Evolutionary conservation across 2,113 vertebrate genomes (phyloP).

Genomic region (Mus pahari): DNA sequence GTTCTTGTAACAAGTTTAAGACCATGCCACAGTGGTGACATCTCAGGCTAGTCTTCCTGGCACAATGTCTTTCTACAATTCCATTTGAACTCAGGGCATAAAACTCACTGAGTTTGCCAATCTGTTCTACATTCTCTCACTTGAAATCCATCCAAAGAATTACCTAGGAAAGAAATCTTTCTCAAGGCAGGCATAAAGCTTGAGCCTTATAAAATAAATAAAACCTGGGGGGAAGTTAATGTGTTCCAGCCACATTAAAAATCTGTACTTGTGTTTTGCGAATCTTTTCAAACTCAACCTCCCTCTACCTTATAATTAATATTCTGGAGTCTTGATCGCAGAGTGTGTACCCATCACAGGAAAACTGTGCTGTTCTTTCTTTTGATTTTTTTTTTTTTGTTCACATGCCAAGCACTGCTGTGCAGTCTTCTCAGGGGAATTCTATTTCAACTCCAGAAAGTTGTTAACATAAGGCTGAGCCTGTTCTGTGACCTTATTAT

Average conservation of each 20-base stretch:
- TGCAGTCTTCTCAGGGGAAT: conserved; percentile 80
- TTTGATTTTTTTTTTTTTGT: conserved; percentile 70
- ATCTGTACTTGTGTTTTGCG: conserved; percentile 25
- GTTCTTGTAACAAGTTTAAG: neutral
- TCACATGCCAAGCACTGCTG: conserved; percentile 80
- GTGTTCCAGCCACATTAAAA: conserved; percentile 5
- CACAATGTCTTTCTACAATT: neutral
- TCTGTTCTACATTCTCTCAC: neutral
- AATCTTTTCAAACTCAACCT: conserved; percentile 38
- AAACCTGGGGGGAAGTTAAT: conserved; percentile 34
- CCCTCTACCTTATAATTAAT: conserved; percentile 41
- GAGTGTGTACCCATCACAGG: conserved; percentile 58
- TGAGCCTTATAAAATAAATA: conserved; percentile 13
- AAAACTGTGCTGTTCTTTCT: conserved; percentile 64
- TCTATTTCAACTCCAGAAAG: conserved; percentile 82
- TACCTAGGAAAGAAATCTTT: conserved; percentile 27
- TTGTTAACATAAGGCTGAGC: conserved; percentile 87
- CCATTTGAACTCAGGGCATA: neutral
- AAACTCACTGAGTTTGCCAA: neutral
- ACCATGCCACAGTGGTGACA: neutral
- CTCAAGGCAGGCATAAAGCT: neutral
- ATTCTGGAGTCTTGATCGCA: conserved; percentile 53
- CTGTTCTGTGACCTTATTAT: conserved; percentile 83
- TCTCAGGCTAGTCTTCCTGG: neutral
- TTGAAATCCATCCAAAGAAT: conserved; percentile 31